Base-by-base conservation (phyloP, 92 coral and sea anemone genomes). In the Epizoanthus illoricatus region DNA sequence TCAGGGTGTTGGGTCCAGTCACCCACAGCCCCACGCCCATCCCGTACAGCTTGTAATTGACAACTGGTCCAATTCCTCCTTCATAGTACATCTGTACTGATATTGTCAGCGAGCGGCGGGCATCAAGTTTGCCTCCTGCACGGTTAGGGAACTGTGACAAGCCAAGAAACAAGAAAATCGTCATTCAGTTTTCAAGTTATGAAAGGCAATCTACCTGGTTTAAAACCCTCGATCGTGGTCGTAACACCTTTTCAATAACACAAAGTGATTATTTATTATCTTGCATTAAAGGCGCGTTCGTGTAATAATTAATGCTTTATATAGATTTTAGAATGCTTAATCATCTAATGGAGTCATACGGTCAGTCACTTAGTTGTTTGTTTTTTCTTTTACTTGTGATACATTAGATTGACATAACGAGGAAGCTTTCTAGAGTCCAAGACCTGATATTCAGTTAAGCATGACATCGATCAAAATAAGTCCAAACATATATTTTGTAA, bases 11-110 rank as follows among this genome's bases (percentile, higher is more conserved):
- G 21, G 73, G 55, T 20, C 88, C 88, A 28, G 84, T 76, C 75
- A 86, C 47, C 90, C 90, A 90, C 40, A 93, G 69, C 5, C 97
- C 97, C 11, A 93, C 71, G 1, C 97, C 97, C n/a, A 76, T 73
- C 16, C 97, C 92, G 47, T 85, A 76, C 12, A 84, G 80, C 67
- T 92, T 64, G 73, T 85, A 93, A 71, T 93, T 90, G 57, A 93
- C 90, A 15, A 93, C 80, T 8, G 97, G 97, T 19, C 97, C 97
- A 5, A 86, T 65, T 0, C 85, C 73, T 28, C 81, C 60, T 20
- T 86, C 79, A 54, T 86, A 80, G 84, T 70, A 74, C 24, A 93
- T 92, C 92, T 93, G 91, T 23, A 93, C 75, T 10, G 91, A 86
- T 63, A 93, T 86, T 6, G 97, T 85, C 23, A 91, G 79, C 47